A percentile compares a stretch with the other conserved stretches of the same genome.
Conservation (phyloP, 1,140 invertebrate genomes). For the Samia ricini region DNA sequence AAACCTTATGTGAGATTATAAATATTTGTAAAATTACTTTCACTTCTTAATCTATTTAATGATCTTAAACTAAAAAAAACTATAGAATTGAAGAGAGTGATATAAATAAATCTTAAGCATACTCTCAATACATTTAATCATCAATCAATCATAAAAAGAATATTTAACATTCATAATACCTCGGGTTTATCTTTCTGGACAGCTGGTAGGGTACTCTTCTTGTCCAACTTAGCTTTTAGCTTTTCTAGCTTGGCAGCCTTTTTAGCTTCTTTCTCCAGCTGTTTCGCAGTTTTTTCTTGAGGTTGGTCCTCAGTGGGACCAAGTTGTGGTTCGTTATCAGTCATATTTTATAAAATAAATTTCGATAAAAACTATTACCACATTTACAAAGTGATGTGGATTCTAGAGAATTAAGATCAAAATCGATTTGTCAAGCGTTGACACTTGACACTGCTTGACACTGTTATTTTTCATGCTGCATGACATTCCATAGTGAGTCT, state of each 20-base stretch:
- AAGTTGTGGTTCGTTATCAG: constrained; percentile 55
- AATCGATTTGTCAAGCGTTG: background rate
- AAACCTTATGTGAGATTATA: background rate
- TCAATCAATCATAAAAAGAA: too few species aligned
- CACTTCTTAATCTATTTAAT: background rate
- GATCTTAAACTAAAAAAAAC: background rate
- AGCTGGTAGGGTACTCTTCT: constrained; percentile 80
- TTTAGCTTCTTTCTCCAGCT: constrained; percentile 93
- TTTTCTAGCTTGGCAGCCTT: constrained; percentile 94
- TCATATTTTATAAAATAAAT: constrained; percentile 40
- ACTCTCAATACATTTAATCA: too few species aligned
- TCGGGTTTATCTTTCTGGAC: constrained; percentile 82
- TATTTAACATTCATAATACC: constrained; percentile 77
- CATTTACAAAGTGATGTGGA: constrained; percentile 26
- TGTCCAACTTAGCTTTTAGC: constrained; percentile 93
- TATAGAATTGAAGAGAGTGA: too few species aligned
- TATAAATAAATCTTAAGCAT: too few species aligned
- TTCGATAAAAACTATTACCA: constrained; percentile 14
- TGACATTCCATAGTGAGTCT: too few species aligned
- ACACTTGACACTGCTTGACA: background rate
- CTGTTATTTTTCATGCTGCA: background rate
- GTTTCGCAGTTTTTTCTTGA: constrained; percentile 89
- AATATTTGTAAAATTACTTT: constrained; percentile 7
- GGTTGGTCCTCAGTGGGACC: constrained; percentile 54
- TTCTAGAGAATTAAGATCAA: background rate